Base-by-base conservation (phyloP, 2,113 vertebrate genomes). In the Rousettus leschenaultii region DNA sequence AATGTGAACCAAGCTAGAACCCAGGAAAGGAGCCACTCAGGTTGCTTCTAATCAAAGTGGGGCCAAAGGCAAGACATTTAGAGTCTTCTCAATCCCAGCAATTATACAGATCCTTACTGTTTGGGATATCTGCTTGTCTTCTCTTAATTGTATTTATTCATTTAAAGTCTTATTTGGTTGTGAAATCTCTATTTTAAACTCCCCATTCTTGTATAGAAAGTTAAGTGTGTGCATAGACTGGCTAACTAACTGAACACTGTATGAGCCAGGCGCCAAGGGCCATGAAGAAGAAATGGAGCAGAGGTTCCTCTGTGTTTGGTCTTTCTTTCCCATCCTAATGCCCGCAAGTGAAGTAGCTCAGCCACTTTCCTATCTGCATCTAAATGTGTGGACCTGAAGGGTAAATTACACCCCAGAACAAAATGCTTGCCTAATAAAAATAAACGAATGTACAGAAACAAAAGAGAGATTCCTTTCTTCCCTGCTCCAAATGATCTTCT, bases 121-220 rank as follows among this genome's bases (percentile, higher is more conserved):
- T 92, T n/a, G 30, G 45, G 87, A 74, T 16, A 75, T 65, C 6
- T 85, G 35, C 19, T 96, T 80, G 79, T 87, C 88, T 79, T 94
- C 61, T 61, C 40, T 77, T 74, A 86, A 68, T 43, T 43, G 7
- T 53, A 35, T 40, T 93, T 78, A 84, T 45, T 19, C 55, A 95
- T 33, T 65, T 51, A 57, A 82, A 94, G n/a, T 87, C 38, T 55
- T 63, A 57, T 11, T 51, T 87, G 53, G 89, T 12, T 68, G 53
- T 30, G 61, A 26, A 77, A 71, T 38, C 11, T 57, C 16, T 57
- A 43, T 59, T 93, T 66, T 79, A 22, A 92, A 68, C 7, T 61
- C 30, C 45, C n/a, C 26, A 30, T 26, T 71, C 33, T 40, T 28
- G 10, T 48, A 80, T 1, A 35, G 55, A 43, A 78, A 94, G n/a